These are phyloP conservation scores for Drosophila repleta DNA, from an alignment of 1,140 invertebrate genomes.

Conservation along the genomic window DNA sequence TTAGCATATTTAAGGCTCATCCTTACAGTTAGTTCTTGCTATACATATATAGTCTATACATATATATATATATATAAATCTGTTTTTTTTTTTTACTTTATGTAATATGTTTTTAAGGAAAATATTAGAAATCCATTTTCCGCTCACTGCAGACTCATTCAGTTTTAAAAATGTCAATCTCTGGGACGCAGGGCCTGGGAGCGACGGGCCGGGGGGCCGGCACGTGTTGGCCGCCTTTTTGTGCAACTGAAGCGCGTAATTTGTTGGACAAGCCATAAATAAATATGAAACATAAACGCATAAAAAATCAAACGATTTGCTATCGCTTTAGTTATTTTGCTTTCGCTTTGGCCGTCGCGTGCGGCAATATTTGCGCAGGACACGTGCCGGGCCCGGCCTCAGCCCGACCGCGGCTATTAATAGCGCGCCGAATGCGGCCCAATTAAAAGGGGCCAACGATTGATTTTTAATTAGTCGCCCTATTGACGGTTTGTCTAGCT, in stretches of 20 bases:
- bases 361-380: slow-evolving; percentile 48
- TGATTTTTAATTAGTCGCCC: slow-evolving; percentile 73
- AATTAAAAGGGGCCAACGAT: slow-evolving; percentile 62
- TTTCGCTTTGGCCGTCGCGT: slow-evolving; percentile 19
- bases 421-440: slow-evolving; percentile 37
- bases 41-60: neutral
- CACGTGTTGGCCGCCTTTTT: slow-evolving; percentile 75
- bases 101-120: slow-evolving; percentile 54
- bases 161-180: slow-evolving; percentile 75
- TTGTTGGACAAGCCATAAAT: slow-evolving; percentile 80
- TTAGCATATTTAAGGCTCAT: slow-evolving; percentile 73
- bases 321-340: slow-evolving; percentile 41
- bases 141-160: slow-evolving; percentile 80
- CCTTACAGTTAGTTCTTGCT: slow-evolving; percentile 25
- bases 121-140: slow-evolving; percentile 83
- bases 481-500: slow-evolving; percentile 22
- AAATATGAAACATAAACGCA: slow-evolving; percentile 68
- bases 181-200: slow-evolving; percentile 3
- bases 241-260: slow-evolving; percentile 79
- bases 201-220: slow-evolving; percentile 19
- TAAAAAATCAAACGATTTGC: slow-evolving; percentile 65
- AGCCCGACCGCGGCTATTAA: slow-evolving; percentile 38
- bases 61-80: slow-evolving; percentile 1
- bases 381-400: slow-evolving; percentile 45
- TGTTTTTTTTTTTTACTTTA: slow-evolving; percentile 36